Base-by-base conservation (phyloP, 2,113 vertebrate genomes). In the Scytalopus superciliaris region DNA sequence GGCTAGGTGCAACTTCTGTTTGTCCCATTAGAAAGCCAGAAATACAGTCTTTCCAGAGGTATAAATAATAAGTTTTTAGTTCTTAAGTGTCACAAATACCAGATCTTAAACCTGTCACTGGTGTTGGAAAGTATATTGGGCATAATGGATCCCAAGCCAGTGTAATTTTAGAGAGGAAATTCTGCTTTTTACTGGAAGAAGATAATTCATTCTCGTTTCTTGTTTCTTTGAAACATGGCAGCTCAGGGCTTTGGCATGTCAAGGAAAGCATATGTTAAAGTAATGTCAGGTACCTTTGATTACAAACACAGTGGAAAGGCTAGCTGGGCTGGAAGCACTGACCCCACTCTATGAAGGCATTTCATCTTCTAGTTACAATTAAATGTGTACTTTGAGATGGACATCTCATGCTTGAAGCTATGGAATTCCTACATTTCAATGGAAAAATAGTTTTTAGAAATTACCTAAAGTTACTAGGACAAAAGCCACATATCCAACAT, bases 81-180 rank as follows among this genome's bases (percentile, higher is more conserved):
- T 91, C 42, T 83, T 70, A 79, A 91, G 40, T 42, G 89, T 79
- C 74, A 78, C 60, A 94, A 92, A 87, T 33, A 91, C 37, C 80
- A 89, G 60, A 87, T 75, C 66, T 84, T 89, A 92, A 94, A 84
- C 80, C 69, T 91, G 76, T 84, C 82, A 90, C 30, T 89, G 27
- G 10, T 70, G 18, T 57, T 95, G 77, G 78, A 87, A 90, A 89
- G 52, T 35, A 47, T 88, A 93, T 85, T 77, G 73, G 82, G 45
- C 42, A 72, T 68, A 95, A 77, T 56, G 23, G 47, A 93, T 40
- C 75, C 86, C 2, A 0, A 88, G 68, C 25, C 79, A 77, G 27
- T 33, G 73, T 40, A 94, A 86, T 74, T 90, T 86, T 92, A 75
- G 44, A 93, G 52, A 90, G 72, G 79, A 96, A 96, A 84, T 70